Base-by-base conservation (phyloP, 2,888 invertebrate species). In the Drosophila differens region DNA sequence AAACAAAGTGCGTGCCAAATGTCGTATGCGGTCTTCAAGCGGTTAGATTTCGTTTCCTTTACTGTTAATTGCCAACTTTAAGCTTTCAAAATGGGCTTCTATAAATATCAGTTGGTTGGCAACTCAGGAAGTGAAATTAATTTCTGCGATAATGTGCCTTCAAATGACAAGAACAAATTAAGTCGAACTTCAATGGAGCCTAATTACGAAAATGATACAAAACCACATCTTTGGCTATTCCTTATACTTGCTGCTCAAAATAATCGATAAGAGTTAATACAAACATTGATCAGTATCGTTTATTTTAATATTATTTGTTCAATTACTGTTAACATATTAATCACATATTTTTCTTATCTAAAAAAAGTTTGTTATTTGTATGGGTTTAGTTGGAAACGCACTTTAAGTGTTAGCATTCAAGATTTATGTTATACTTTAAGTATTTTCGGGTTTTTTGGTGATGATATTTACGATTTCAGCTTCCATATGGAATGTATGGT, bases 61-160 rank as follows among this genome's bases (percentile, higher is more conserved):
- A 55, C 55, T 71, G 55, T 83, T 85, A 85, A 85, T 85, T 85
- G 89, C 70, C 89, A 83, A 74, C 83, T 83, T 83, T 60, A 81
- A 78, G 81, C 47, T 49, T 39, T 58, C 28, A n/a, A 44, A 54
- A 28, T 58, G 30, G 19, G n/a, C 37, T 30, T 32, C 28, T n/a
- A 30, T 30, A 51, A 33, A 28, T 74, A 16, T 54, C 41, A 28
- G 32, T 47, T 22, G 49, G 54, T 33, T 70, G 32, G 49, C 25
- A 39, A 35, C 25, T n/a, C 57, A 62, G 52, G 22, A 62, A 62
- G 16, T 57, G n/a, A 57, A 71, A 71, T 71, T 58, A 57, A 62
- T 71, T 55, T 51, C 7, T 35, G 51, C 55, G 35, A 28, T 70
- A 70, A 70, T 61, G 47, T 44, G 37, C 70, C 6, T 35, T 37